Percentiles rank a stretch among this genome's conserved stretches.
These are phyloP conservation scores for Pseudeuparius sepicola DNA, from an alignment of 2,888 invertebrate genomes.

Conservation along the genomic window DNA sequence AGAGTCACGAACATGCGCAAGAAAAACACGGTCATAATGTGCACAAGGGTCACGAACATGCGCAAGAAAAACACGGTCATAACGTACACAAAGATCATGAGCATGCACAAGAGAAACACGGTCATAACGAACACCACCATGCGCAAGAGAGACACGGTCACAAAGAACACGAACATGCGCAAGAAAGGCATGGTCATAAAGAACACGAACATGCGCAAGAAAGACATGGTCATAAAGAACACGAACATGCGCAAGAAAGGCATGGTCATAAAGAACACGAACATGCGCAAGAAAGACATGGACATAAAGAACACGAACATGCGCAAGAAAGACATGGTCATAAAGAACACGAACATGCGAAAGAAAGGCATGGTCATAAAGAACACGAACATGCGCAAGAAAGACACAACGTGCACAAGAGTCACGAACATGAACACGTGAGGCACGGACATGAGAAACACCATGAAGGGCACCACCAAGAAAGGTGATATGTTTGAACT, in stretches of 20 bases:
- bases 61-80: too few species aligned
- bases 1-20: too few species aligned
- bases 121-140: not conserved
- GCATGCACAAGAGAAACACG: not conserved
- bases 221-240: too few species aligned
- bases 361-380: conserved; percentile 5
- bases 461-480: conserved; percentile 11
- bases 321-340: conserved; percentile 1
- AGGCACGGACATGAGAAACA: conserved; percentile 12
- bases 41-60: too few species aligned
- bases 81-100: too few species aligned
- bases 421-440: too few species aligned
- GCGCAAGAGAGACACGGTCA: conserved; percentile 2
- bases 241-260: not conserved
- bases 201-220: too few species aligned
- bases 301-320: conserved; percentile 5
- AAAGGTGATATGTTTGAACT: too few species aligned
- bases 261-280: not conserved
- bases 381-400: conserved; percentile 12
- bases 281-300: not conserved
- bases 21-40: too few species aligned
- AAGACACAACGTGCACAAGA: conserved; percentile 6
- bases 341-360: conserved; percentile 1
- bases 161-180: conserved; percentile 3
- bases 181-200: too few species aligned